Evolutionary conservation across 2,888 invertebrate species (phyloP), one percentile per base, ranked within the genome.

Genomic region (Rhogogaster chlorosoma): DNA sequence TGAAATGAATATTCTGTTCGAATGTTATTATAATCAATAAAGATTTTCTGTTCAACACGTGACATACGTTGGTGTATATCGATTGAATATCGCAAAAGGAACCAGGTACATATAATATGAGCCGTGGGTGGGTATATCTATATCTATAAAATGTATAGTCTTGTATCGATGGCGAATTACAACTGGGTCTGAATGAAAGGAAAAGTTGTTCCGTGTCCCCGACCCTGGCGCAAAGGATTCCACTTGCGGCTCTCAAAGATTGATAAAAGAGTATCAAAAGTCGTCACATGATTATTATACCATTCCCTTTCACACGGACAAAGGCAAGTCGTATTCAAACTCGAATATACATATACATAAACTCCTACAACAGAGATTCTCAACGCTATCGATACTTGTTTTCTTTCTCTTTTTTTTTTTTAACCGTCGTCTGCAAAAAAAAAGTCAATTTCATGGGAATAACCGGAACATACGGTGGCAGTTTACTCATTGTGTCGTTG

Each of bases 161-260:
- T 53, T 53, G 36, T 36, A 83, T 42, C 64, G 83, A 42, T 45
- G 45, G 49, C 18, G 42, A n/a, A 83, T 45, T 70, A 70, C 10
- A 67, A 67, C 83, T 70, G 26, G 83, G 67, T 49, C 83, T 70
- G 67, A 83, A 83, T 49, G 83, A 83, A 67, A 83, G 83, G 45
- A 83, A 83, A 70, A 83, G 83, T 83, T 57, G 67, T 83, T 83
- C 70, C 67, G 83, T 32, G 83, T 83, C 67, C 80, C 36, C 83
- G 83, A 67, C 83, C 83, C 70, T 83, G 83, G 83, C 36, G 83
- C 67, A 83, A 83, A 67, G 49, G 83, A 83, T 83, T 64, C 83
- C 83, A 83, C 83, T 83, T 45, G 83, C 83, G 61, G 38, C 22
- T 70, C 29, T 32, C 80, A 32, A 29, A 38, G 83, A 49, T 83